phyloP scores from a whole-genome alignment of 2,797 vertebrate species.

The Amblyraja radiata region DNA sequence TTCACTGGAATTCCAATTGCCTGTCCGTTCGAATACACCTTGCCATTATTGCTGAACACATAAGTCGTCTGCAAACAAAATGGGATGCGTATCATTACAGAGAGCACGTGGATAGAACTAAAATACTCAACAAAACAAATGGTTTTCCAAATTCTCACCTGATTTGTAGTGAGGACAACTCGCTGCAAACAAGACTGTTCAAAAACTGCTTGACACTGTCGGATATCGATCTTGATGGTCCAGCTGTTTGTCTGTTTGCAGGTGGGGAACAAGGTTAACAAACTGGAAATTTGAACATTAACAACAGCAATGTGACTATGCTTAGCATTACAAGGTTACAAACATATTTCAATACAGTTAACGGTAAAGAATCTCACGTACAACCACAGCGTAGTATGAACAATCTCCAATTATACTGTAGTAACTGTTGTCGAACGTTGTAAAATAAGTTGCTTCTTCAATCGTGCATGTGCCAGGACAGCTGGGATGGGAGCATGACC shows the following conservation, averaged over 20 bases:
- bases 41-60: slow-evolving; percentile 15
- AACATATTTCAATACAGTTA: background rate
- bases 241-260: background rate
- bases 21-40: background rate
- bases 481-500: background rate
- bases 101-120: background rate
- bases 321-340: background rate
- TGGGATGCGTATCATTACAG: background rate
- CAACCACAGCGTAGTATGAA: slow-evolving; percentile 22
- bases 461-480: slow-evolving; percentile 30
- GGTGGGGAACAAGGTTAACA: background rate
- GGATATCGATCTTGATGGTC: background rate
- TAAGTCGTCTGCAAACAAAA: background rate
- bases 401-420: slow-evolving; percentile 27
- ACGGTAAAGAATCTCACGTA: background rate
- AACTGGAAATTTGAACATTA: background rate
- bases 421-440: slow-evolving; percentile 17
- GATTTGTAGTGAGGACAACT: background rate
- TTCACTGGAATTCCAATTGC: background rate
- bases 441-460: slow-evolving; percentile 20
- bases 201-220: slow-evolving; percentile 17
- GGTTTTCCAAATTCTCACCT: background rate
- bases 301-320: background rate
- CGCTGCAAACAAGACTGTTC: slow-evolving; percentile 26
- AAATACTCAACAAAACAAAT: background rate